Percentiles rank a stretch among this genome's conserved stretches.
Conservation (phyloP, 1,140 invertebrate genomes). For the Vanessa atalanta region DNA sequence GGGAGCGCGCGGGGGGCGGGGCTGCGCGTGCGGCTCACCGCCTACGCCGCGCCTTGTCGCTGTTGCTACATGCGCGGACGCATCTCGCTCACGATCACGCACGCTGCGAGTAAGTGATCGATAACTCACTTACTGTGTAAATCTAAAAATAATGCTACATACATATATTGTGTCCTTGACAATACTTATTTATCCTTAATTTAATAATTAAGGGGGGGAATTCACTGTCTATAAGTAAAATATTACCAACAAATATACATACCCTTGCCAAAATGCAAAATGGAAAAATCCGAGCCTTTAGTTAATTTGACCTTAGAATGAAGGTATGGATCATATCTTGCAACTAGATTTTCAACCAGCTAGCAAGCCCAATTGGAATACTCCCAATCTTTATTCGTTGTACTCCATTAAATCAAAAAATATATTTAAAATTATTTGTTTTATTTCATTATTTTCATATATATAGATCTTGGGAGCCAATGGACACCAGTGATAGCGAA, state of each 20-base stretch:
- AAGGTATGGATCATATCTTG: too few relatives aligned
- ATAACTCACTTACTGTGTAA: neutral
- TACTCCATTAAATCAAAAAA: too few relatives aligned
- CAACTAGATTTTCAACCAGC: too few relatives aligned
- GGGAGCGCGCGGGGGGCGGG: slow-evolving; percentile 63
- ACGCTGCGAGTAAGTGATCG: slow-evolving; percentile 56
- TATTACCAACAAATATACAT: too few relatives aligned
- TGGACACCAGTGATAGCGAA: slow-evolving; percentile 72
- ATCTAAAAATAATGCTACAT: neutral
- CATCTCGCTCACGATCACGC: slow-evolving; percentile 69
- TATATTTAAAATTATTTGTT: too few relatives aligned
- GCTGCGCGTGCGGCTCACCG: slow-evolving; percentile 65
- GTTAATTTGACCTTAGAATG: neutral
- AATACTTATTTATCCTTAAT: too few relatives aligned
- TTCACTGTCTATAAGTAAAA: too few relatives aligned
- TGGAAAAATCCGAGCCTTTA: neutral
- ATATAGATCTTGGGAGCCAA: slow-evolving; percentile 65
- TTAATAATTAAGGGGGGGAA: too few relatives aligned
- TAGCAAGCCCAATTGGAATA: too few relatives aligned
- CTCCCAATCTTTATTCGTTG: too few relatives aligned
- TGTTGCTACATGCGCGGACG: slow-evolving; percentile 63
- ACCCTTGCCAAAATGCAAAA: too few relatives aligned
- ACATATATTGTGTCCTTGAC: too few relatives aligned
- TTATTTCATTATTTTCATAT: neutral
- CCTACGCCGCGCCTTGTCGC: slow-evolving; percentile 59